These are phyloP conservation scores for Platysternon megacephalum DNA, from an alignment of 2,113 vertebrate genomes.

Conservation along the genomic window DNA sequence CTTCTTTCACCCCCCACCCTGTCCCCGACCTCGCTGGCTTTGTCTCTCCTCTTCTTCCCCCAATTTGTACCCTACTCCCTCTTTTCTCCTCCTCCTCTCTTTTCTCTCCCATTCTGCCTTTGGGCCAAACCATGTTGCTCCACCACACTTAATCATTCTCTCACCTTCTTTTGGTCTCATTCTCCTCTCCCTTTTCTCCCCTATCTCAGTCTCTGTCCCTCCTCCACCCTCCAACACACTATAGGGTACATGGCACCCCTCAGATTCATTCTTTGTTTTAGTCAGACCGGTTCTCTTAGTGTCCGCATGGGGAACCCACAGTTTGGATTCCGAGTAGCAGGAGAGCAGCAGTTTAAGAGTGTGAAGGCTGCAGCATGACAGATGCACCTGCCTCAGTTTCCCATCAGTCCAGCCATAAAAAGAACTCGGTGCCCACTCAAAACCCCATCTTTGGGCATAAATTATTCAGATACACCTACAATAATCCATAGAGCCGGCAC, in stretches of 20 bases:
- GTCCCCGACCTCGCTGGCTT: rapidly evolving
- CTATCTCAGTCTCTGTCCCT: background rate
- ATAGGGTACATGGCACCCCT: no score
- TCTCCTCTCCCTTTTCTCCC: background rate
- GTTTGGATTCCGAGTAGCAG: background rate
- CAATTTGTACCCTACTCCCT: background rate
- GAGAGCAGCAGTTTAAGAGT: background rate
- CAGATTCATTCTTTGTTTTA: no score
- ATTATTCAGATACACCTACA: background rate
- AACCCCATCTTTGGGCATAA: background rate
- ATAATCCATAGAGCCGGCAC: no score
- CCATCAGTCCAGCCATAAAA: no score
- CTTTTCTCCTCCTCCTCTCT: background rate
- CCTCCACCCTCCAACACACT: background rate
- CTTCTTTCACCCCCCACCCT: background rate
- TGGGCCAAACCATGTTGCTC: background rate
- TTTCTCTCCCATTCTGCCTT: background rate
- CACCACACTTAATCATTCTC: background rate
- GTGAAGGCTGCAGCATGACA: no score
- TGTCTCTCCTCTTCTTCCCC: background rate
- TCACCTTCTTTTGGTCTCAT: background rate
- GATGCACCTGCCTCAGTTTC: no score
- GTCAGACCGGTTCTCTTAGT: background rate
- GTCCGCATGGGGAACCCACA: background rate
- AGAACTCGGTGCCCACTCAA: background rate